Evolutionary conservation across 2,113 vertebrate species (phyloP).

Genomic region (Nothobranchius kuhntae): DNA sequence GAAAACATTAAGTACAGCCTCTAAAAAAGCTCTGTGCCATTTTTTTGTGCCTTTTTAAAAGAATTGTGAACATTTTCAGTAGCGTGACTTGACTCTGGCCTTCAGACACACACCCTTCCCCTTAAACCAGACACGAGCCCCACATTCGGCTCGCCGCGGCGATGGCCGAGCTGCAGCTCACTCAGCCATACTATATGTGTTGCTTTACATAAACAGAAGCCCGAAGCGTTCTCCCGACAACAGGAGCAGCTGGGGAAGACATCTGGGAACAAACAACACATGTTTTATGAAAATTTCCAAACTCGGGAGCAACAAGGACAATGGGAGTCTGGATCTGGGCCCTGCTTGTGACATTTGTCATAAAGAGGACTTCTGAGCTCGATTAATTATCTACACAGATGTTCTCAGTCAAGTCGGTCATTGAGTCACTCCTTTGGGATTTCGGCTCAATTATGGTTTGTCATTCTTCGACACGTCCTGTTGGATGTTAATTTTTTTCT

Average conservation of each 20-base stretch:
- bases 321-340: conserved; percentile 22
- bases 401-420: conserved; percentile 8
- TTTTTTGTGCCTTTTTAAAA: too few relatives aligned
- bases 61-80: too few relatives aligned
- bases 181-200: conserved; percentile 44
- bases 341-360: conserved; percentile 37
- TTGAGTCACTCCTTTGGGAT: background rate
- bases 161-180: conserved; percentile 52
- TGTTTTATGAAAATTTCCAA: conserved; percentile 59
- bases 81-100: background rate
- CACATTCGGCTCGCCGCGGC: background rate
- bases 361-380: conserved; percentile 12
- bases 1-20: too few relatives aligned
- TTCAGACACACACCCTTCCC: conserved; percentile 3
- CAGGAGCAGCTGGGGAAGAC: conserved; percentile 68
- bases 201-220: conserved; percentile 71
- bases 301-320: conserved; percentile 22
- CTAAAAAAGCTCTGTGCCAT: too few relatives aligned
- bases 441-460: background rate
- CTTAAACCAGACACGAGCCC: too few relatives aligned
- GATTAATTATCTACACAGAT: conserved; percentile 40
- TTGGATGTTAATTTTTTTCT: background rate
- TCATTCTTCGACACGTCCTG: background rate
- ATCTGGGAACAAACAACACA: conserved; percentile 52
- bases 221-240: conserved; percentile 57